Evolutionary conservation across 2,113 vertebrate species (phyloP), one percentile per base, ranked within the genome.

Genomic region (Potamarius usumacintae): DNA sequence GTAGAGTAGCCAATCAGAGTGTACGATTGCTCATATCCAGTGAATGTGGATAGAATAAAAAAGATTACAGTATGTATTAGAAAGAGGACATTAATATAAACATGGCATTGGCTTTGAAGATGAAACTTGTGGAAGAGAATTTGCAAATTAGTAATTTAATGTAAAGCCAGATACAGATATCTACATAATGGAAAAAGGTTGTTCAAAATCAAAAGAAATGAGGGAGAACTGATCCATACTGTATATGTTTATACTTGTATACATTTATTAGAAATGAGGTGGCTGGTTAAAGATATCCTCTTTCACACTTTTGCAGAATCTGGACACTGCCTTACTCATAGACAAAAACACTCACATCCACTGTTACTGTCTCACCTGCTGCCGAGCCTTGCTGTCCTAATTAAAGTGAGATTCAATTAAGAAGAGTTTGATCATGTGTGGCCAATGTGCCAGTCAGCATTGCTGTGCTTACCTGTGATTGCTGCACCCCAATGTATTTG

Each of bases 371-470:
- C 57, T 83, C 48, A 87, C 86, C 69, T 76, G 67, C 25, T 53
- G 80, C 57, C 0, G 0, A 63, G 52, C 14, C 79, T 71, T 86
- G 50, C 20, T 52, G 18, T 42, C 20, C 48, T 83, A 87, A 87
- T 77, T 87, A 87, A 76, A 65, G 69, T 65, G 58, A 65, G n/a
- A 76, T 83, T 83, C 55, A 69, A 65, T 86, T 69, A 76, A 63
- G 78, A 25, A 53, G 8, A 25, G 57, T 78, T 87, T 84, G 69
- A 83, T 52, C 81, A 78, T 65, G 72, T 83, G 81, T 74, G 63
- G 69, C 58, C 80, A 83, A n/a, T 65, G 58, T 65, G 81, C 81
- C 71, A 87, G 57, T 78, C 81, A 84, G 81, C 81, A 65, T 30
- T 63, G 58, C 62, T 53, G 52, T 48, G 17, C 69, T 83, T 86